Conservation (phyloP, 2,888 invertebrate genomes). For the Furcula furcula region DNA sequence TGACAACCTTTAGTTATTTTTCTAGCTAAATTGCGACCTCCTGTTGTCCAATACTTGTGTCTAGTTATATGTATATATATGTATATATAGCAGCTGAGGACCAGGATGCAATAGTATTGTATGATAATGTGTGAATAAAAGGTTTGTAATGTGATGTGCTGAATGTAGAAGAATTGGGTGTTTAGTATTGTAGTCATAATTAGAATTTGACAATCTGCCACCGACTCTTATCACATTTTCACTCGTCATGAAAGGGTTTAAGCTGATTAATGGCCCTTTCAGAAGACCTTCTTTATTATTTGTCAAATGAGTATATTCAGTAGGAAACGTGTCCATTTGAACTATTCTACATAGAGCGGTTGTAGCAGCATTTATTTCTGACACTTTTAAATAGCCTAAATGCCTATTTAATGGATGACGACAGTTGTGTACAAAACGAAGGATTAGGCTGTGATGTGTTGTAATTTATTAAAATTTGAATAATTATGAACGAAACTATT, state of each 20-base stretch:
- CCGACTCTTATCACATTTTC: slow-evolving; percentile 25
- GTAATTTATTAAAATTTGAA: neutral
- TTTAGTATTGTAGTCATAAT: slow-evolving; percentile 21
- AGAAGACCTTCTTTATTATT: slow-evolving; percentile 6
- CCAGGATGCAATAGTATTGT: slow-evolving; percentile 22
- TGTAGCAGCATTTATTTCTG: slow-evolving; percentile 11
- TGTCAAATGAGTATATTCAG: slow-evolving; percentile 20
- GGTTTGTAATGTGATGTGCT: slow-evolving; percentile 22
- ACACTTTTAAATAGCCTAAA: slow-evolving; percentile 1
- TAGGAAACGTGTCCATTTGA: slow-evolving; percentile 21
- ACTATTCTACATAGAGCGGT: slow-evolving; percentile 10
- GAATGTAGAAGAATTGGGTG: slow-evolving; percentile 32
- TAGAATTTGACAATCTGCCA: slow-evolving; percentile 22
- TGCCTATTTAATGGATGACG: neutral
- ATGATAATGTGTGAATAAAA: slow-evolving; percentile 20
- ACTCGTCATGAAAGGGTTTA: slow-evolving; percentile 20
- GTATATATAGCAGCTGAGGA: slow-evolving; percentile 19
- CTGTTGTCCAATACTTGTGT: slow-evolving; percentile 24
- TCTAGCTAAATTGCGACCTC: slow-evolving; percentile 21
- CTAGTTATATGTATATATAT: too few relatives aligned
- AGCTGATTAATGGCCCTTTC: slow-evolving; percentile 11
- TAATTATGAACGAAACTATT: neutral
- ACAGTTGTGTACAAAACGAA: too few relatives aligned
- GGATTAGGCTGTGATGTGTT: too few relatives aligned
- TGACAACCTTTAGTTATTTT: slow-evolving; percentile 2